phyloP scores from a whole-genome alignment of 2,888 invertebrate genomes.

The Amphipoea oculea region DNA sequence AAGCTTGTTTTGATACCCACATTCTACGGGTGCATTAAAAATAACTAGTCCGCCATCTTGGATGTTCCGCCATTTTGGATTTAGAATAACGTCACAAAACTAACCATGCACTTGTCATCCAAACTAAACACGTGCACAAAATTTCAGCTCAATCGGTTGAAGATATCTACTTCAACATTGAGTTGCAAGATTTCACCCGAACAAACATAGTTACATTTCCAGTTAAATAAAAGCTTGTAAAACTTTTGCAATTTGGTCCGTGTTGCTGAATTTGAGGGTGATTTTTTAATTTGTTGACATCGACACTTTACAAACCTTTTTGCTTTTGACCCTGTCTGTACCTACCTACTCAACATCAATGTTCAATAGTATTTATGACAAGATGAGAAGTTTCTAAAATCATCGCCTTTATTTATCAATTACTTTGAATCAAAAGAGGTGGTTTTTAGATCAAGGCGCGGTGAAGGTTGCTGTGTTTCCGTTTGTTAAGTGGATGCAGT shows the following conservation, averaged over 20 bases:
- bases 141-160: too few relatives aligned
- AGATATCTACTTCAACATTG: too few relatives aligned
- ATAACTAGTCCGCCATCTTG: too few relatives aligned
- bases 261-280: neutral
- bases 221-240: too few relatives aligned
- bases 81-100: too few relatives aligned
- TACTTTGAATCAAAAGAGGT: slow-evolving; percentile 33
- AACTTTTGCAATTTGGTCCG: neutral
- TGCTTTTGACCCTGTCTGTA: slow-evolving; percentile 21
- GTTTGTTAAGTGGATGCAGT: slow-evolving; percentile 4
- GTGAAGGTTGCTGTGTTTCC: slow-evolving; percentile 31
- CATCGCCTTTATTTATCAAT: slow-evolving; percentile 43
- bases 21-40: too few relatives aligned
- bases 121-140: too few relatives aligned
- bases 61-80: too few relatives aligned
- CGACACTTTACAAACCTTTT: neutral
- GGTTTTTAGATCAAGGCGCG: slow-evolving; percentile 54
- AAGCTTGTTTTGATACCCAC: too few relatives aligned
- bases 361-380: slow-evolving; percentile 56
- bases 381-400: slow-evolving; percentile 45
- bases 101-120: too few relatives aligned
- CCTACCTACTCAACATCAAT: slow-evolving; percentile 33
- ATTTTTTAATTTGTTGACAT: neutral
- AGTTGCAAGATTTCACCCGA: too few relatives aligned
- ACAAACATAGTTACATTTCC: too few relatives aligned